These are phyloP conservation scores for Sinocyclocheilus anophthalmus DNA, from an alignment of 2,113 vertebrate genomes.

Conservation along the genomic window DNA sequence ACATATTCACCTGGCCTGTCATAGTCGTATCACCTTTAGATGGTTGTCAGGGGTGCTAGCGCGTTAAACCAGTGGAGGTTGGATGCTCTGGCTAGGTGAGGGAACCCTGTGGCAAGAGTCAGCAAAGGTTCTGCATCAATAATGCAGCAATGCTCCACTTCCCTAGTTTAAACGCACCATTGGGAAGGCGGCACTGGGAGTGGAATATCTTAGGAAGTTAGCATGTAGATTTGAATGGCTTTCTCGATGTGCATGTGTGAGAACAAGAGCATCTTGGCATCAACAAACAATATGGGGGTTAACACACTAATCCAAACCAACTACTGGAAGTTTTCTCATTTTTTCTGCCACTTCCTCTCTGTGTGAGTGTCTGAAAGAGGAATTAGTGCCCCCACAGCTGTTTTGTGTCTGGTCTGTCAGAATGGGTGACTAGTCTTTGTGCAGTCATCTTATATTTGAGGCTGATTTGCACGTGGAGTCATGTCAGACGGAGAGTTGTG, in stretches of 20 bases:
- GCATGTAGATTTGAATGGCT: constrained; percentile 33
- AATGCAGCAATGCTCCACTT: constrained; percentile 50
- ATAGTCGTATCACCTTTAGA: neutral
- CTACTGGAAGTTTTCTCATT: neutral
- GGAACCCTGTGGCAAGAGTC: constrained; percentile 18
- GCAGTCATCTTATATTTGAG: constrained; percentile 23
- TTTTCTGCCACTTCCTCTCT: neutral
- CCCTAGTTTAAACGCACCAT: constrained; percentile 25
- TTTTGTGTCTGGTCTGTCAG: constrained; percentile 18
- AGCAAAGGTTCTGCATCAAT: constrained; percentile 47
- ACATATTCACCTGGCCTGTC: neutral
- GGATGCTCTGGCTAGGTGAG: neutral
- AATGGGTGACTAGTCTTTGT: constrained; percentile 22
- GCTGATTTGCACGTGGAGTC: constrained; percentile 42
- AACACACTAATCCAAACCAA: neutral
- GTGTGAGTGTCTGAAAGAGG: constrained; percentile 9
- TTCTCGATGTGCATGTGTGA: neutral
- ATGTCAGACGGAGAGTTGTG: constrained; percentile 28
- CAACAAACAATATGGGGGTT: neutral
- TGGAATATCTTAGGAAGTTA: constrained; percentile 30
- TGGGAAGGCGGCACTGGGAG: constrained; percentile 15
- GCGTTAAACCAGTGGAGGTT: neutral
- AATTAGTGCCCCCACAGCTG: constrained; percentile 17
- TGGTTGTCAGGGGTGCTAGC: neutral
- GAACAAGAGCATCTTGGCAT: neutral